phyloP scores from a whole-genome alignment of 2,888 invertebrate genomes.

The Erannis defoliaria region DNA sequence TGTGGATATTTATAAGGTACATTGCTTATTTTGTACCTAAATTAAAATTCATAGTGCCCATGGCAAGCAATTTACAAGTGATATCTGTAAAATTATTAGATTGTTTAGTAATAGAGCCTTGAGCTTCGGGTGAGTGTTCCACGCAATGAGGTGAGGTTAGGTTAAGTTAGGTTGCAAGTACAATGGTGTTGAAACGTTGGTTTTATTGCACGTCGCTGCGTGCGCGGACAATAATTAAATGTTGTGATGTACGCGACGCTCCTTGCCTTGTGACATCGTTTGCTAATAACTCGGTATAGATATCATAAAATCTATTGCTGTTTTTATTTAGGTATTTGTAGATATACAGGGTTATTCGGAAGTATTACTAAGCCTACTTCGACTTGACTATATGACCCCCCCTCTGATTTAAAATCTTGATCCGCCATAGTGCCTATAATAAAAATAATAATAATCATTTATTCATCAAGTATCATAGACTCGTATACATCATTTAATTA shows the following conservation, averaged over 20 bases:
- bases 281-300: no score
- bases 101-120: constrained; percentile 62
- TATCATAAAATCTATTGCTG: background rate
- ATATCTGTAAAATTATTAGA: background rate
- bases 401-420: no score
- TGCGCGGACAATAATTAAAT: constrained; percentile 14
- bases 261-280: background rate
- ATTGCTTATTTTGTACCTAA: constrained; percentile 19
- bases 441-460: no score
- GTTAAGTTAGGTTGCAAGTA: constrained; percentile 59
- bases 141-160: constrained; percentile 61
- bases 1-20: background rate
- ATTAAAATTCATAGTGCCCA: background rate
- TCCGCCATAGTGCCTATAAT: no score
- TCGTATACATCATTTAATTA: no score
- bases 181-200: constrained; percentile 46
- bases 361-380: no score
- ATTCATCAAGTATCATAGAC: no score
- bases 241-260: background rate
- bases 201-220: constrained; percentile 17
- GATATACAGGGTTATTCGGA: no score
- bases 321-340: background rate
- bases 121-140: constrained; percentile 57
- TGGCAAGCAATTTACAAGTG: constrained; percentile 16
- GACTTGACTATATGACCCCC: no score